Evolutionary conservation across 2,113 vertebrate species (phyloP), one percentile per base, ranked within the genome.

Genomic region (Chaetops frenatus): DNA sequence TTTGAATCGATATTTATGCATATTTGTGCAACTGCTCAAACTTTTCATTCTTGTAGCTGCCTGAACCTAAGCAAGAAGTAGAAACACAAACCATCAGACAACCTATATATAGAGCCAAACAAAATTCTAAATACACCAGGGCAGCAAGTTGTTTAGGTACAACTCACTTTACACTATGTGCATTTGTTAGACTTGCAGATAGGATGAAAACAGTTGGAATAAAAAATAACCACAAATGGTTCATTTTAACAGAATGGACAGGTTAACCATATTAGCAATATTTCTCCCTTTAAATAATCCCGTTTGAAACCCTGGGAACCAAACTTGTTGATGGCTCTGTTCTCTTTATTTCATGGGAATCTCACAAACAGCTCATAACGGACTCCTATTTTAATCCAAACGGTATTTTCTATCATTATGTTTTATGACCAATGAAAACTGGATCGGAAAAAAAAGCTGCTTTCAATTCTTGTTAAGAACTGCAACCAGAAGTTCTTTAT

Each of bases 71-170:
- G 36, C 44, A 57, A 87, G 57, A 65, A 60, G 23, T 3, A 85
- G 66, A 77, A 91, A 57, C 45, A 48, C 24, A 40, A 82, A 38
- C 3, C 21, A 13, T 66, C 50, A 42, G 29, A 57, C 23, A 86
- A 22, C 16, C 9, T 10, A 5, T 23, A 40, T 7, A 23, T 0
- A 60, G 28, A 15, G 36, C 7, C 22, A 76, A 53, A 23, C 4
- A 81, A 87, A 89, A 72, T 79, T 40, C 69, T 60, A 54, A 48
- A 33, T 0, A 1, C 2, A 4, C 9, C 6, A 21, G 40, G 57
- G 40, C 36, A 45, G 15, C 29, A 74, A 54, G 33, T 53, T 33
- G 15, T 71, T 89, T n/a, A 57, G 20, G 19, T 57, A 64, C 15
- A 1, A 1, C 23, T 72, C 29, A 16, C 11, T 66, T 54, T 48